phyloP scores from a whole-genome alignment of 2,113 vertebrate species.

The Malurus melanocephalus region DNA sequence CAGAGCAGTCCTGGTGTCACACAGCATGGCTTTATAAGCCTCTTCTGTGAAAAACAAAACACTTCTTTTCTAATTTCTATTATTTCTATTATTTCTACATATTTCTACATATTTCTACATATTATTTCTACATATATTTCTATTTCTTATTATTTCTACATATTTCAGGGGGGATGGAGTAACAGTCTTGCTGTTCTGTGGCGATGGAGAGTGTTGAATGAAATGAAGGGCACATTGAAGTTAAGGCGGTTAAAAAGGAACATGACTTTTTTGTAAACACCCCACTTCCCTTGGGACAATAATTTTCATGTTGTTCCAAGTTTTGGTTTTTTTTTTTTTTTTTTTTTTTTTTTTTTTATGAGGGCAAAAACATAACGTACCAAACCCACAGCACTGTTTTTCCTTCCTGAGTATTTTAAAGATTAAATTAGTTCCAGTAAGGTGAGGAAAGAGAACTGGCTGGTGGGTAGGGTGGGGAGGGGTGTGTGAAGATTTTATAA shows the following conservation, averaged over 20 bases:
- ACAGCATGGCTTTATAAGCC: neutral
- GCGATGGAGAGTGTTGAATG: neutral
- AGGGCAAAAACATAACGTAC: neutral
- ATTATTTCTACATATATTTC: neutral
- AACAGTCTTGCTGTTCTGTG: neutral
- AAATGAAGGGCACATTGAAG: neutral
- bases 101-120: neutral
- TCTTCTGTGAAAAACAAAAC: neutral
- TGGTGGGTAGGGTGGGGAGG: too few relatives aligned
- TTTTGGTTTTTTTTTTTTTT: neutral
- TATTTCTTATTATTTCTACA: neutral
- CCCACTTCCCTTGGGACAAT: neutral
- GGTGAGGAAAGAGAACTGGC: neutral
- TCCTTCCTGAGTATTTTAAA: neutral
- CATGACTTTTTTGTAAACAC: neutral
- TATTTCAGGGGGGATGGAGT: neutral
- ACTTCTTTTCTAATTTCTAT: neutral
- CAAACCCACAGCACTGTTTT: neutral
- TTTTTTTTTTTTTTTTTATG: neutral
- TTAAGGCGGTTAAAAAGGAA: neutral
- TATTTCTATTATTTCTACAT: neutral
- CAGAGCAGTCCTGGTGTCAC: neutral
- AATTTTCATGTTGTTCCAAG: neutral
- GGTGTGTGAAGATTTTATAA: neutral
- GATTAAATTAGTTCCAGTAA: neutral